Conservation (phyloP, 2,113 vertebrate genomes). For the Melanerpes formicivorus region DNA sequence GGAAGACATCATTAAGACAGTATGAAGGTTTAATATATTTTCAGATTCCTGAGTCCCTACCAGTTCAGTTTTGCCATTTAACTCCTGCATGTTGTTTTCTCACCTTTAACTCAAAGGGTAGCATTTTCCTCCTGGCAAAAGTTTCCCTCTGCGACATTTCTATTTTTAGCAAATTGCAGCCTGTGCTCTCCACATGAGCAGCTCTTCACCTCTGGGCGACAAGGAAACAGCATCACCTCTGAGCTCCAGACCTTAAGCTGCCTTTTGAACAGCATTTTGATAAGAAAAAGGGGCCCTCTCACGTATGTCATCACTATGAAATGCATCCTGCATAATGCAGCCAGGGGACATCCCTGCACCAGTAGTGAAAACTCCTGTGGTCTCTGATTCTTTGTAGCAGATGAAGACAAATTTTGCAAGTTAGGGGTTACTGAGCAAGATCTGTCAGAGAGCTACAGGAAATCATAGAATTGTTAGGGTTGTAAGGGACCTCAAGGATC, state of each 20-base stretch:
- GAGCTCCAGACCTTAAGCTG: not conserved
- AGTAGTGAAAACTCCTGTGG: not conserved
- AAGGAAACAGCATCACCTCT: not conserved
- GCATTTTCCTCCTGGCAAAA: not conserved
- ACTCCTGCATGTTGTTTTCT: not conserved
- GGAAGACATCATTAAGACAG: not conserved
- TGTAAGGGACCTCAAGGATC: too few species aligned
- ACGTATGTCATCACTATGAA: not conserved
- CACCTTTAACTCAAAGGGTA: not conserved
- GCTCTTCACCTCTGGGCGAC: not conserved
- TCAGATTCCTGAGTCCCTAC: not conserved
- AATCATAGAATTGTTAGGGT: not conserved
- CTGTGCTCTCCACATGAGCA: not conserved
- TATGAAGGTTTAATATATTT: not conserved
- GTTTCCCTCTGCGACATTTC: not conserved
- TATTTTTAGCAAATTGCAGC: slow-evolving; percentile 2
- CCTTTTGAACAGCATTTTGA: not conserved
- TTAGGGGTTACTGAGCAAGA: not conserved
- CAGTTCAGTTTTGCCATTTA: not conserved
- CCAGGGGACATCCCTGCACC: not conserved
- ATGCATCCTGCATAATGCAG: not conserved
- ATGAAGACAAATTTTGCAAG: not conserved
- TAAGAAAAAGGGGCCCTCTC: not conserved
- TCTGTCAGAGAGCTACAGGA: not conserved
- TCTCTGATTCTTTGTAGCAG: not conserved